phyloP scores from a whole-genome alignment of 2,113 vertebrate genomes.

The Centrocercus urophasianus region DNA sequence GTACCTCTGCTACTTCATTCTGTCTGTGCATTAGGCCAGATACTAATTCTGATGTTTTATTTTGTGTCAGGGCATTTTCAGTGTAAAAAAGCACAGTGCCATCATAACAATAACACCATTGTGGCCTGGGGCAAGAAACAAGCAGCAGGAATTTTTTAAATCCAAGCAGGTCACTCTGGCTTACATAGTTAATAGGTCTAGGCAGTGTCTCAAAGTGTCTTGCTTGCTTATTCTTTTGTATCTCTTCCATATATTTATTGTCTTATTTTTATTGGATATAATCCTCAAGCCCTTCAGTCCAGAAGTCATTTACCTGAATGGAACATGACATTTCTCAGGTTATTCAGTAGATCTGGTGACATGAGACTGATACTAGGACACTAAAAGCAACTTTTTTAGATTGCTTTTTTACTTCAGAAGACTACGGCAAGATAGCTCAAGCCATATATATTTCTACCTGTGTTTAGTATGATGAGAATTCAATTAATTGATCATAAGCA shows the following conservation, averaged over 20 bases:
- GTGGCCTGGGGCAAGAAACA: not conserved
- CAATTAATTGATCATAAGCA: not conserved
- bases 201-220: not conserved
- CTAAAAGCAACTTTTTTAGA: not conserved
- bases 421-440: not conserved
- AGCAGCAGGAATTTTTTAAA: not conserved
- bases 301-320: not conserved
- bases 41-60: not conserved
- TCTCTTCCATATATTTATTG: not conserved
- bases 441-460: not conserved
- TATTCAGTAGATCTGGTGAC: not conserved
- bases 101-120: not conserved
- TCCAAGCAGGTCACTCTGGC: not conserved
- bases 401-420: not conserved
- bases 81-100: not conserved
- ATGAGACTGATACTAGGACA: not conserved
- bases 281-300: not conserved
- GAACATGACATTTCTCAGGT: not conserved
- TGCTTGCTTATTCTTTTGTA: not conserved
- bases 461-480: not conserved
- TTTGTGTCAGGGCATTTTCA: not conserved
- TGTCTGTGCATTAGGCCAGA: not conserved
- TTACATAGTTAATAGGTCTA: not conserved
- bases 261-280: not conserved
- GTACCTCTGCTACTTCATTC: not conserved